Base-by-base conservation (phyloP, 2,888 invertebrate species). In the Clanis bilineata region DNA sequence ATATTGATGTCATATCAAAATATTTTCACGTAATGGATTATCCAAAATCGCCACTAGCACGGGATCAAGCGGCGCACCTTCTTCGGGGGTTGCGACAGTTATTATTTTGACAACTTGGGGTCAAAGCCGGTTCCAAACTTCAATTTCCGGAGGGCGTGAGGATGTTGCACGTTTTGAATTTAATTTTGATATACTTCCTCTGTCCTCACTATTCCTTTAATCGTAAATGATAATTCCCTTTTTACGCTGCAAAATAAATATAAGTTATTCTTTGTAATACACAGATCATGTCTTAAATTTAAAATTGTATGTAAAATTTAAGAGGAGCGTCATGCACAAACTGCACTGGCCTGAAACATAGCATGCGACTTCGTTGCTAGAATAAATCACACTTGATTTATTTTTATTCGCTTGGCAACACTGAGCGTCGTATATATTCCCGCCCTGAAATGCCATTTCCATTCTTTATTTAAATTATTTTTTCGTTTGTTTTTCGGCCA, bases 381-480 rank as follows among this genome's bases (percentile, higher is more conserved):
- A 82, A 88, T 91, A 90, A 89, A 92, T 91, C 90, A 89, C 83
- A 70, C 70, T 81, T 90, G 91, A 92, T 91, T 90, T 92, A 92
- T 91, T 89, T 90, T 90, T 88, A 90, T 90, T 87, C 82, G 82
- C 83, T 81, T 86, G 86, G 85, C 86, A 88, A 79, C 80, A 77
- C 77, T 76, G 82, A 78, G 74, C 71, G 71, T 69, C 69, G 74
- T 74, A 78, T 76, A 77, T 72, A 76, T 76, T 82, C 69, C 67
- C 64, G 66, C 64, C 72, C 76, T 74, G 79, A 77, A 78, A 69
- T 79, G 76, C 74, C 73, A 76, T 77, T 79, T 71, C 67, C 71
- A 77, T 83, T 79, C 79, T 80, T 85, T 84, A 80, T 83, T 83
- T 76, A 80, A 80, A 83, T 81, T 79, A 78, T 58, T 81, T 79